phyloP scores from a whole-genome alignment of 2,797 vertebrate species.

The Manis crassicaudata region DNA sequence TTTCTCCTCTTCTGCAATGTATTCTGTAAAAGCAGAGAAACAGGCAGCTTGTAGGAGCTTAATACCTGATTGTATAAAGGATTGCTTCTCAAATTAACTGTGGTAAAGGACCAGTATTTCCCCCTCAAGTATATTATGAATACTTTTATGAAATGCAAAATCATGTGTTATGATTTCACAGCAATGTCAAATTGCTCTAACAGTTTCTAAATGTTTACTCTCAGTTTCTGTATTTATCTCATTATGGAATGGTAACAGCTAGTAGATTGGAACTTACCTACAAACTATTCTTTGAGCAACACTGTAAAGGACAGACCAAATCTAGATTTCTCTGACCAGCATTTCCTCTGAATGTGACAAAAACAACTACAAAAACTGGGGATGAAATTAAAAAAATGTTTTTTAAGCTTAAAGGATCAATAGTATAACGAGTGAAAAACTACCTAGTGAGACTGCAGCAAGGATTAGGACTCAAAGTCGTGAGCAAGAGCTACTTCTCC shows the following conservation, averaged over 20 bases:
- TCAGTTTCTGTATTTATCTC: conserved; percentile 49
- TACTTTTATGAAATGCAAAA: conserved; percentile 31
- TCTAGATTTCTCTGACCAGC: conserved; percentile 40
- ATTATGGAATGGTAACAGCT: background rate
- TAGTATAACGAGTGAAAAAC: background rate
- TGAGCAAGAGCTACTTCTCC: background rate
- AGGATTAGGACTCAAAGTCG: conserved; percentile 2
- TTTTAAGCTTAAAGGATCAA: conserved; percentile 24
- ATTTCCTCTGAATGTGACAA: conserved; percentile 21
- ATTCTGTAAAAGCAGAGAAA: background rate
- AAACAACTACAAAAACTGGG: conserved; percentile 24
- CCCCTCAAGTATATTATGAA: background rate
- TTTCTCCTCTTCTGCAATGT: background rate
- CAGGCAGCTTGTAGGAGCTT: background rate
- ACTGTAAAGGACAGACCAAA: conserved; percentile 41
- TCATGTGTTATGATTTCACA: background rate
- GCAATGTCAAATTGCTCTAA: conserved; percentile 37
- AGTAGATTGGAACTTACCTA: background rate
- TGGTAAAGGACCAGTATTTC: background rate
- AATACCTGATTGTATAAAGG: background rate
- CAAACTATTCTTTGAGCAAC: conserved; percentile 45
- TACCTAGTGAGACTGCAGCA: background rate
- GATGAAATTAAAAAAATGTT: background rate
- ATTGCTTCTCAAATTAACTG: background rate
- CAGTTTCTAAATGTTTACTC: conserved; percentile 46